phyloP scores from a whole-genome alignment of 2,797 vertebrate species.

The Philypnodon macrostomus region DNA sequence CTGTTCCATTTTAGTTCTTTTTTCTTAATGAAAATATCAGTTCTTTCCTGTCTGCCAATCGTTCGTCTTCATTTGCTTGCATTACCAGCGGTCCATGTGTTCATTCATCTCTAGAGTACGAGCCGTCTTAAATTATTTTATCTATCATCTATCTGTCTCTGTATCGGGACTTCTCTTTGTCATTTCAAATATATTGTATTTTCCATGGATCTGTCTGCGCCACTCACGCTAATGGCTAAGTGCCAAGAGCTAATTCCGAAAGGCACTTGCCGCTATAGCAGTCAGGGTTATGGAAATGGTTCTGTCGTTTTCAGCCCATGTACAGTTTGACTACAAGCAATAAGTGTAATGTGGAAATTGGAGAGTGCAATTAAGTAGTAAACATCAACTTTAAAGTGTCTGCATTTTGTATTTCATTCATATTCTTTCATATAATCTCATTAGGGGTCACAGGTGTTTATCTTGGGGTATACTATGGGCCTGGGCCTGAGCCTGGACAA shows the following conservation, averaged over 20 bases:
- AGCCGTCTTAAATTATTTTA: constrained; percentile 40
- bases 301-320: constrained; percentile 15
- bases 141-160: constrained; percentile 60
- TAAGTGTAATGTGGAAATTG: constrained; percentile 24
- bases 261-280: constrained; percentile 11
- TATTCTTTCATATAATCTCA: too few species aligned
- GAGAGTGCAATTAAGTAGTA: constrained; percentile 22
- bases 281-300: constrained; percentile 18
- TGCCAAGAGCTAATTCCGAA: constrained; percentile 1
- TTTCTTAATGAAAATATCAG: constrained; percentile 57
- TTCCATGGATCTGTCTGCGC: constrained; percentile 1
- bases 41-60: constrained; percentile 39
- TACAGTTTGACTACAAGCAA: constrained; percentile 35
- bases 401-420: too few species aligned
- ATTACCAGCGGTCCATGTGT: constrained; percentile 42
- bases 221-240: constrained; percentile 29
- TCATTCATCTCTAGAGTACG: constrained; percentile 63
- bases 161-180: constrained; percentile 25
- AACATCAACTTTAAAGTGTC: too few species aligned
- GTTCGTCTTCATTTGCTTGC: constrained; percentile 60
- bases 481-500: too few species aligned
- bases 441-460: too few species aligned
- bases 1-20: constrained; percentile 50
- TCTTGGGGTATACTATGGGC: too few species aligned
- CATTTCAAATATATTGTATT: constrained; percentile 24